Percentiles rank a stretch among this genome's conserved stretches.
These are phyloP conservation scores for Cyclophora punctaria DNA, from an alignment of 2,888 invertebrate genomes.

Conservation along the genomic window DNA sequence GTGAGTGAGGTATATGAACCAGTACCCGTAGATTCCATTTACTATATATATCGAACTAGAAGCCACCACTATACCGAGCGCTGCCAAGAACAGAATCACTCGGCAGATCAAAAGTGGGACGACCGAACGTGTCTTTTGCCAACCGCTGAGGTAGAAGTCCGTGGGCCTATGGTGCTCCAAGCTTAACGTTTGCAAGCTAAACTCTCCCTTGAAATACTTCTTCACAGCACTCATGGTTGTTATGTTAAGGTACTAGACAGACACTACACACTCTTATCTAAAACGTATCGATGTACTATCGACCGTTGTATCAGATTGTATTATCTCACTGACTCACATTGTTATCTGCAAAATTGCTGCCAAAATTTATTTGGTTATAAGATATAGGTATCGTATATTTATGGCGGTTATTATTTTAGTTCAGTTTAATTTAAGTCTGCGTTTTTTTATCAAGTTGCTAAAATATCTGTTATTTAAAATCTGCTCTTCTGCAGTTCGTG, in stretches of 20 bases:
- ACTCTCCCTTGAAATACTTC: conserved; percentile 51
- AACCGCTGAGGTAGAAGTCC: conserved; percentile 58
- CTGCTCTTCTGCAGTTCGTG: too few relatives aligned
- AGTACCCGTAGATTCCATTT: conserved; percentile 36
- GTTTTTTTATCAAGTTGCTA: too few relatives aligned
- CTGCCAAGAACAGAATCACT: conserved; percentile 43
- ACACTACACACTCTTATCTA: conserved; percentile 13
- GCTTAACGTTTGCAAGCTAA: conserved; percentile 39
- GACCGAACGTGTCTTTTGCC: conserved; percentile 56
- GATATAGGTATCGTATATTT: too few relatives aligned
- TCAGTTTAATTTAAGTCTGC: too few relatives aligned
- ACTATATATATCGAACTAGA: conserved; percentile 45
- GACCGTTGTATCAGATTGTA: conserved; percentile 23
- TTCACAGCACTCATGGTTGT: conserved; percentile 49
- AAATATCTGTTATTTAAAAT: too few relatives aligned
- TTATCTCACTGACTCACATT: conserved; percentile 30
- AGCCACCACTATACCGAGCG: conserved; percentile 45
- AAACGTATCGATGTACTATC: conserved; percentile 23
- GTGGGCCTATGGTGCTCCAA: conserved; percentile 49
- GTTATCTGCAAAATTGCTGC: conserved; percentile 30
- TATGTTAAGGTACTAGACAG: conserved; percentile 9
- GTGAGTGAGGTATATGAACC: conserved; percentile 74
- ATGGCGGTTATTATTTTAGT: too few relatives aligned
- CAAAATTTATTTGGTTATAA: conserved; percentile 21
- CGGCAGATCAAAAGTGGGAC: conserved; percentile 56